Evolutionary conservation across 2,113 vertebrate genomes (phyloP), one percentile per base, ranked within the genome.

Genomic region (Choloepus hoffmanni): DNA sequence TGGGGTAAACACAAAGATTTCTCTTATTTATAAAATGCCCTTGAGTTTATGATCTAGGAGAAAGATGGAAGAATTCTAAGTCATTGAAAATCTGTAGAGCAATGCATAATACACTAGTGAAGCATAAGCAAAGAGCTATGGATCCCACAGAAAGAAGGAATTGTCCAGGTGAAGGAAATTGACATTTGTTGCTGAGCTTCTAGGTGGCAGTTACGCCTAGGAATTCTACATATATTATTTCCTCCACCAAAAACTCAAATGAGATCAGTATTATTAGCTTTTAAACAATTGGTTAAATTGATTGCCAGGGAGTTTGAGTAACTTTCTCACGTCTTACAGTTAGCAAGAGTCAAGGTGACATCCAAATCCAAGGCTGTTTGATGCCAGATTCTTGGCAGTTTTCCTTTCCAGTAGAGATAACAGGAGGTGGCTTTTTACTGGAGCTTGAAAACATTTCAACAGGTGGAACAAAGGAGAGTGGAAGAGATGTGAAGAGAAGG

Each of bases 1-100:
- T 63, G 48, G 26, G 58, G 50, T 43, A 93, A 83, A 89, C 24
- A 33, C 43, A 68, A 87, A 82, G 30, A 83, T 79, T 92, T 83
- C 24, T 89, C 50, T 92, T 60, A 78, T 36, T 36, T 79, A 58
- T 26, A 88, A 85, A 45, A 36, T 30, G n/a, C 28, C 40, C 14
- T 93, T 15, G 74, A 85, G 2, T 62, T 77, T 82, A 45, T 88
- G n/a, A 77, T 58, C 30, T 73, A 74, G 10, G 26, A 11, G 60
- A 33, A 60, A 94, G 65, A 40, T 1, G 78, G 68, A 92, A 43
- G 30, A 78, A 50, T 90, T 85, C 30, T 77, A 36, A 76, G 23
- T 85, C 21, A 28, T 11, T 48, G 12, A 62, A 72, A 92, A 78
- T 60, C 24, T 92, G 0, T 79, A 87, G 90, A 79, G 53, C 40